These are phyloP conservation scores for Scolopax bukidnonensis DNA, from an alignment of 2,797 vertebrate genomes.

Conservation along the genomic window DNA sequence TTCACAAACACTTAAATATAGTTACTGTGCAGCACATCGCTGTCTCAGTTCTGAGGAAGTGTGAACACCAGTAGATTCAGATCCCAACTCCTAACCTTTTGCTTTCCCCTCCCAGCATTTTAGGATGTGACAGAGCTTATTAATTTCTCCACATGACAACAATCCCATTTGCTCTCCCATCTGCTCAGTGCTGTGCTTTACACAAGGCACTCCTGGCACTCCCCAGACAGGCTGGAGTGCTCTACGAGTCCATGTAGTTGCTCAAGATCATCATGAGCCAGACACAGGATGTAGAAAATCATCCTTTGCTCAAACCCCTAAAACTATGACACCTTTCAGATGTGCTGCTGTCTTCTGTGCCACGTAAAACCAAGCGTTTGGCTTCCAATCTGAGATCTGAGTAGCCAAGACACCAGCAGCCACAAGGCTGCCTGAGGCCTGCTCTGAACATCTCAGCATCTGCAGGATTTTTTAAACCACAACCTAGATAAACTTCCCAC, in stretches of 20 bases:
- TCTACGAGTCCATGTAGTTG: background rate
- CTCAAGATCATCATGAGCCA: background rate
- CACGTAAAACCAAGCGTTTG: background rate
- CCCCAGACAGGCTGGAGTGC: background rate
- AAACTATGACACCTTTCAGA: background rate
- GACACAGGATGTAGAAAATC: background rate
- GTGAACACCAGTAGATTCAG: background rate
- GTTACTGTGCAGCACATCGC: background rate
- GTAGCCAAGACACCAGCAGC: no score
- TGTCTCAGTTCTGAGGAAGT: background rate
- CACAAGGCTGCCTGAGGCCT: background rate
- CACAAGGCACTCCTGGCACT: background rate
- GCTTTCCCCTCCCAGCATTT: background rate
- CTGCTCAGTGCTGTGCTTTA: background rate
- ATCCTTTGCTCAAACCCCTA: background rate
- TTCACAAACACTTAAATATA: background rate
- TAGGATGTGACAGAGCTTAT: background rate
- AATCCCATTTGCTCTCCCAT: background rate
- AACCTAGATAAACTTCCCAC: background rate
- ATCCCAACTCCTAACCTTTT: background rate
- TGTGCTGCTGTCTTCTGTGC: background rate
- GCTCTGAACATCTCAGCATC: background rate
- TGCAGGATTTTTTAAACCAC: constrained; percentile 1
- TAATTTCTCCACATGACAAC: background rate
- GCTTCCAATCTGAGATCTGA: background rate